Percentiles rank a stretch among this genome's conserved stretches.
phyloP scores from a whole-genome alignment of 1,140 invertebrate genomes.

The Pseudomyrmex cubaensis region DNA sequence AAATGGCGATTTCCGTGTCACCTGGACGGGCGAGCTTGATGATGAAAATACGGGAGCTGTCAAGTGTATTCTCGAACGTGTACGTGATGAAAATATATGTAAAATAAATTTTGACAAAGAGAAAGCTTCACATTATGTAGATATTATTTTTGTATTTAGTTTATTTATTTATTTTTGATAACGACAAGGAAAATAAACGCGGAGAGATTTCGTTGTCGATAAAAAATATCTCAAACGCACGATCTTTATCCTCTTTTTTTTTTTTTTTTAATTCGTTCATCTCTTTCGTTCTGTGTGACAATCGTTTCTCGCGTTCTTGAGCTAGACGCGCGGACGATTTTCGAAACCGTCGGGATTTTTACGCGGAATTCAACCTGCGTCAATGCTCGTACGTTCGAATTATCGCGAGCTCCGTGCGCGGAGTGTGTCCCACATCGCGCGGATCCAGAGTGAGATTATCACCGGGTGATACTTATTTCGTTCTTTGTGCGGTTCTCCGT shows the following conservation, averaged over 20 bases:
- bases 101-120: neutral
- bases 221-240: no score
- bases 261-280: neutral
- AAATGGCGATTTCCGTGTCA: slow-evolving; percentile 51
- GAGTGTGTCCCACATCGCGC: slow-evolving; percentile 55
- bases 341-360: slow-evolving; percentile 6
- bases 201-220: no score
- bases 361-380: slow-evolving; percentile 35
- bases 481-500: slow-evolving; percentile 65
- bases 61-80: neutral
- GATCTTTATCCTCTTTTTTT: no score
- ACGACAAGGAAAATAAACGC: no score
- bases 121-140: neutral
- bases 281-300: neutral
- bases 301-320: slow-evolving; percentile 22
- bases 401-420: neutral
- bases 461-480: slow-evolving; percentile 73
- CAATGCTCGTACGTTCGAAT: slow-evolving; percentile 26
- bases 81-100: neutral
- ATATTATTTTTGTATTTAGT: neutral
- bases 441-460: slow-evolving; percentile 68
- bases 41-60: neutral
- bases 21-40: neutral
- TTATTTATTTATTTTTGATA: neutral
- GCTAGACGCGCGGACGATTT: no score